phyloP scores from a whole-genome alignment of 2,888 invertebrate genomes.

The Aleiodes testaceus region DNA sequence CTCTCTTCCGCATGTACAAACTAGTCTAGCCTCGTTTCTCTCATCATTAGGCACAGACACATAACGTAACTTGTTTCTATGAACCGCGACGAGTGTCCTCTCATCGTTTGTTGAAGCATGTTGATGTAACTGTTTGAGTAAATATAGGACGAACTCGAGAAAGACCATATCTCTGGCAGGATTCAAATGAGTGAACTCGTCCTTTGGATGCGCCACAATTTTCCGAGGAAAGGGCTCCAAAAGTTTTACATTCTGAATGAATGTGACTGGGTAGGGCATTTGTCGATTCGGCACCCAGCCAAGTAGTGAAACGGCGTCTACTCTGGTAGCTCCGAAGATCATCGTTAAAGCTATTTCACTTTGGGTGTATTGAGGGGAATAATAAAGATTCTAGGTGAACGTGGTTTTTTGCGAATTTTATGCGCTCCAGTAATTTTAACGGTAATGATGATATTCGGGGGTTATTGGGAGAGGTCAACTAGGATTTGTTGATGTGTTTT shows the following conservation, averaged over 20 bases:
- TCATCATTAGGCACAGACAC: slow-evolving; percentile 46
- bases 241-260: slow-evolving; percentile 40
- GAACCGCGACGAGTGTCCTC: slow-evolving; percentile 31
- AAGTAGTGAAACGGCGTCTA: slow-evolving; percentile 18
- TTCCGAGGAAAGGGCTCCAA: slow-evolving; percentile 27
- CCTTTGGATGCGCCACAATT: background rate
- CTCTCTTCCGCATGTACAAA: slow-evolving; percentile 11
- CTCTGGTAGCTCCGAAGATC: slow-evolving; percentile 12
- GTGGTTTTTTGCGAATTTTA: slow-evolving; percentile 9
- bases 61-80: slow-evolving; percentile 14
- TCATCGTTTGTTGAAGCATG: slow-evolving; percentile 4
- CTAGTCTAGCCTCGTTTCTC: slow-evolving; percentile 33
- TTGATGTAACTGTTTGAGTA: slow-evolving; percentile 24
- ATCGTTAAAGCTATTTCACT: slow-evolving; percentile 27
- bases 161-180: slow-evolving; percentile 13
- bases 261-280: background rate
- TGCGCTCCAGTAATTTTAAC: background rate
- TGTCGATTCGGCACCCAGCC: slow-evolving; percentile 15
- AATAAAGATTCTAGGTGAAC: slow-evolving; percentile 1
- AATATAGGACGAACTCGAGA: slow-evolving; percentile 10
- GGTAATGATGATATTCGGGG: no score
- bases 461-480: no score
- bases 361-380: slow-evolving; percentile 17
- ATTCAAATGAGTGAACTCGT: slow-evolving; percentile 34
- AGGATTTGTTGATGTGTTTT: no score